Evolutionary conservation across 2,888 invertebrate species (phyloP).

Genomic region (Andrena chrysosceles): DNA sequence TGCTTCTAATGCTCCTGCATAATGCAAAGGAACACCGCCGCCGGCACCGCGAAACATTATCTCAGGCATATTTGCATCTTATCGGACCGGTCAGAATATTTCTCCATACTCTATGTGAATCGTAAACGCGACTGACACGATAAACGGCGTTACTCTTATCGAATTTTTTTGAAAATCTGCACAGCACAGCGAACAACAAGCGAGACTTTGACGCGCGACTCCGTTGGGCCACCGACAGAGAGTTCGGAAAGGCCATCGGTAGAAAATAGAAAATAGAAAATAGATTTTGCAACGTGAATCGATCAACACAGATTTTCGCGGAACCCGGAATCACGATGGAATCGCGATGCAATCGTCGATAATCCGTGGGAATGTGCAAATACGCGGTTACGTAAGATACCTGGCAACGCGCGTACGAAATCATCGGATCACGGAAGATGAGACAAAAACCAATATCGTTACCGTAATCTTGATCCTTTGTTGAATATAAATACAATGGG

Average conservation of each 20-base stretch:
- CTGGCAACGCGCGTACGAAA: background rate
- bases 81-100: slow-evolving; percentile 12
- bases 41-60: slow-evolving; percentile 13
- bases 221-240: background rate
- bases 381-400: slow-evolving; percentile 30
- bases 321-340: slow-evolving; percentile 9
- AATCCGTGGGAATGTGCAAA: slow-evolving; percentile 24
- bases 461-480: background rate
- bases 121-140: background rate
- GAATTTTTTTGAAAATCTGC: slow-evolving; percentile 8
- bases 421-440: background rate
- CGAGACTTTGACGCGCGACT: background rate
- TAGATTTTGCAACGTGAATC: slow-evolving; percentile 26
- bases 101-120: background rate
- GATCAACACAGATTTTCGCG: background rate
- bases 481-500: background rate
- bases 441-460: slow-evolving; percentile 3
- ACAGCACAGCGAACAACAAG: background rate
- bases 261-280: slow-evolving; percentile 10
- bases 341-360: slow-evolving; percentile 13
- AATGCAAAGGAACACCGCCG: slow-evolving; percentile 21
- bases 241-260: slow-evolving; percentile 5
- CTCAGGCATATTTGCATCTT: slow-evolving; percentile 9
- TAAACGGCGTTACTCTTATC: background rate
- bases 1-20: slow-evolving; percentile 39